Evolutionary conservation across 2,888 invertebrate species (phyloP), one percentile per base, ranked within the genome.

Genomic region (Cenopis cana): DNA sequence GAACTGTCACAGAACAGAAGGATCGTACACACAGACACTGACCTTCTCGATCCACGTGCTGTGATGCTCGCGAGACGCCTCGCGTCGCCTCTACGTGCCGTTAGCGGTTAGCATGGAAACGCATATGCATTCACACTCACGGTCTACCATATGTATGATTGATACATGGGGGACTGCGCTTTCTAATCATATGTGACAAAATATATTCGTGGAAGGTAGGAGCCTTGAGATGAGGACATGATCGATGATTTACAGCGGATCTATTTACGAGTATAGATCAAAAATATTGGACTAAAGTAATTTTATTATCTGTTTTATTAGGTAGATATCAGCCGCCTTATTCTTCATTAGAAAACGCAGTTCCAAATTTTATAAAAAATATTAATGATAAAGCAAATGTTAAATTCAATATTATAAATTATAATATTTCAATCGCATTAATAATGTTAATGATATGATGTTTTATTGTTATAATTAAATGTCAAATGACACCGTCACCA

Each of bases 41-140:
- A 98, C 97, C 97, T 98, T 98, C 93, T 96, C 97, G 86, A 97
- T 96, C 97, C 97, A 97, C 81, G 97, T 97, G 94, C 97, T 93
- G 91, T 94, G 91, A 77, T 91, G 88, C 80, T 91, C 92, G 79
- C 93, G 92, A 86, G 91, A 89, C 83, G 91, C 84, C 77, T 88
- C 89, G 78, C 85, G 89, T 84, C 91, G 91, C 89, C 89, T 90
- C 93, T 93, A 91, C 89, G 89, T 89, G 90, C 87, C 91, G 90
- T 90, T 91, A 92, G 89, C 93, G 90, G 93, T 93, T 93, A 92
- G 93, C 93, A 93, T 93, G 93, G 88, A 93, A 93, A 91, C 90
- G 91, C 89, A 89, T 84, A 88, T 81, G 82, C 90, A 89, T 88
- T 90, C 91, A 91, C 88, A 89, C 90, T 89, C 89, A 89, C 86